phyloP scores from a whole-genome alignment of 30 jellyfish, hydroid and myxozoan genomes.

The Chironex yamaguchii region DNA sequence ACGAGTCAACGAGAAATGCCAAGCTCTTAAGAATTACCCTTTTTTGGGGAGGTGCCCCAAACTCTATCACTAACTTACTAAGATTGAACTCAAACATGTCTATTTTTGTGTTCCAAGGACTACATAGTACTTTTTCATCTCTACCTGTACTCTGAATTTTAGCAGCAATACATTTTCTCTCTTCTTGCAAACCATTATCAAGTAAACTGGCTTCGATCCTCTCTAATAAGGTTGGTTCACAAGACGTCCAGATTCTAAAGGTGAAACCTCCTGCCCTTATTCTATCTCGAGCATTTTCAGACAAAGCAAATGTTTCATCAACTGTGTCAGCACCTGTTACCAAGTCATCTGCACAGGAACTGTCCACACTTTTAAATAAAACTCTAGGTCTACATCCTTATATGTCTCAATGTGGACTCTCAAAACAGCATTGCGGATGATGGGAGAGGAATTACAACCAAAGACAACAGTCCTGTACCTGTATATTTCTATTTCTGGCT shows the following conservation, averaged over 20 bases:
- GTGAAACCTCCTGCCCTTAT: slow-evolving; percentile 4
- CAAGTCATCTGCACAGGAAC: not conserved
- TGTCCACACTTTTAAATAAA: not conserved
- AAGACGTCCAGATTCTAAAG: not conserved
- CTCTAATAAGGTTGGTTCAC: too few relatives aligned
- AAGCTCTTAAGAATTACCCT: slow-evolving; percentile 9
- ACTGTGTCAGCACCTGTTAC: not conserved
- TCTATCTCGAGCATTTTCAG: not conserved
- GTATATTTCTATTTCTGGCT: too few relatives aligned
- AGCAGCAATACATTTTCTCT: too few relatives aligned
- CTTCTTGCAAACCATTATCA: too few relatives aligned
- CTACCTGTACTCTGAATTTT: too few relatives aligned
- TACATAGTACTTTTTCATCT: slow-evolving; percentile 2
- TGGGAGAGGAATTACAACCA: slow-evolving; percentile 34
- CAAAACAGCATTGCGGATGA: too few relatives aligned
- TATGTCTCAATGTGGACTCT: not conserved
- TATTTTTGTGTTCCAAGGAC: not conserved
- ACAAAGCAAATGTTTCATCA: not conserved
- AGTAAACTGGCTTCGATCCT: not conserved
- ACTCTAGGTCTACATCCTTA: not conserved
- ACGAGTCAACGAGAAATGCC: slow-evolving; percentile 11
- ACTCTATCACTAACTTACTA: slow-evolving; percentile 4
- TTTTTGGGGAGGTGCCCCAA: slow-evolving; percentile 1
- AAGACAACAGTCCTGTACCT: not conserved
- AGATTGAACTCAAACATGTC: slow-evolving; percentile 8